These are phyloP conservation scores for Pimpla rufipes DNA, from an alignment of 2,888 invertebrate genomes.

Conservation along the genomic window DNA sequence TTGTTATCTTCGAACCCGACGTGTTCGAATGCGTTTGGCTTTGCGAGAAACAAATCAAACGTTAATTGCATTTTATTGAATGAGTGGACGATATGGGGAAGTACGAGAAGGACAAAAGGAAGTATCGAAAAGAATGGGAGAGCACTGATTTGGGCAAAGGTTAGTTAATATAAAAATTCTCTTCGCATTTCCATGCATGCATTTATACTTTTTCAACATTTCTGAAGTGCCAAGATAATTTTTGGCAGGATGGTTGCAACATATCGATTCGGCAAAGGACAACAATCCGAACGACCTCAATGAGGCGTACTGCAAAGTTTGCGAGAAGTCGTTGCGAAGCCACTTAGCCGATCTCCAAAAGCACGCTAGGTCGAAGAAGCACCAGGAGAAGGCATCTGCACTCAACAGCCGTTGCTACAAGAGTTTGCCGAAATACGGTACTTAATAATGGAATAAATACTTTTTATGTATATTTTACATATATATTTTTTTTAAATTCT, in stretches of 20 bases:
- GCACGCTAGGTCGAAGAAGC: constrained; percentile 7
- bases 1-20: neutral
- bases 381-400: neutral
- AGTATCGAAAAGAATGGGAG: constrained; percentile 48
- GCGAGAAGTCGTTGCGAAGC: constrained; percentile 17
- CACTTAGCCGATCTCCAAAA: constrained; percentile 29
- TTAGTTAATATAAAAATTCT: constrained; percentile 7
- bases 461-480: no score
- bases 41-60: neutral
- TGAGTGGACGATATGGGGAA: constrained; percentile 39
- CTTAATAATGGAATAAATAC: neutral
- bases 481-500: no score
- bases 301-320: constrained; percentile 44
- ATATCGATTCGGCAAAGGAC: constrained; percentile 15
- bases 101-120: constrained; percentile 46
- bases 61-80: neutral
- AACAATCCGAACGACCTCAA: constrained; percentile 31
- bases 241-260: constrained; percentile 44
- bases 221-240: neutral
- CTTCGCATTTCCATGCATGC: neutral
- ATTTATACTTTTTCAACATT: neutral
- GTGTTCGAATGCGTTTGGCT: neutral
- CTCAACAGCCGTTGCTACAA: constrained; percentile 7
- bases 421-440: constrained; percentile 2
- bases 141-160: constrained; percentile 33